Conservation (phyloP, 2,113 vertebrate species). For the Tricholaema leucomelas region DNA sequence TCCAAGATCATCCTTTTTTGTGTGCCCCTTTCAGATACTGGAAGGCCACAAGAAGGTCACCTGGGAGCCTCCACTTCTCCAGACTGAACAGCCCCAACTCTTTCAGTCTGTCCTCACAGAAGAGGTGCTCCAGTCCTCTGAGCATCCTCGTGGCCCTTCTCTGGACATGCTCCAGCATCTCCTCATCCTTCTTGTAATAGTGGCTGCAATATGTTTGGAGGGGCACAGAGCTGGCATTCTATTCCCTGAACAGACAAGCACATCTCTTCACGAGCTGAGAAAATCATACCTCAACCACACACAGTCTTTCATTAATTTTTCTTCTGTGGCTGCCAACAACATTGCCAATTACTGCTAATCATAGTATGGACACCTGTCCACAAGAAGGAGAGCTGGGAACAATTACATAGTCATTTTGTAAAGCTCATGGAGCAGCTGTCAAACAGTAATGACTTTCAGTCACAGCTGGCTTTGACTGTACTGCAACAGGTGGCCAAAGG, state of each 20-base stretch:
- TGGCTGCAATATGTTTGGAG: background rate
- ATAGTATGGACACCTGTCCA: slow-evolving; percentile 61
- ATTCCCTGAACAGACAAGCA: background rate
- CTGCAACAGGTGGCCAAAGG: slow-evolving; percentile 37
- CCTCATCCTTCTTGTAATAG: no score
- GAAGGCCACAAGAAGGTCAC: no score
- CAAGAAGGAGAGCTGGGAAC: slow-evolving; percentile 28
- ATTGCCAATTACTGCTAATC: slow-evolving; percentile 60
- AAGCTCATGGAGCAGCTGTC: slow-evolving; percentile 49
- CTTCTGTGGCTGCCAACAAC: slow-evolving; percentile 36
- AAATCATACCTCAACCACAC: background rate
- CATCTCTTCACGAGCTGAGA: background rate
- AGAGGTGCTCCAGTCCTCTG: no score
- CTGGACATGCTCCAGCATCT: no score
- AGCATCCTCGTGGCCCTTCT: no score
- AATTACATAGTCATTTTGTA: slow-evolving; percentile 49
- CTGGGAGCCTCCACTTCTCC: no score
- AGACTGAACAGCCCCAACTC: no score
- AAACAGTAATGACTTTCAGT: slow-evolving; percentile 37
- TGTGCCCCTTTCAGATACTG: no score
- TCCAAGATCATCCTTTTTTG: no score
- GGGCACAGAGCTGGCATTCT: background rate
- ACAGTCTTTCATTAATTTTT: slow-evolving; percentile 37
- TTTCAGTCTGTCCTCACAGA: no score
- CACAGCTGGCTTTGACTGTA: background rate